Evolutionary conservation across 2,113 vertebrate species (phyloP).

Genomic region (Falcunculus frontatus): DNA sequence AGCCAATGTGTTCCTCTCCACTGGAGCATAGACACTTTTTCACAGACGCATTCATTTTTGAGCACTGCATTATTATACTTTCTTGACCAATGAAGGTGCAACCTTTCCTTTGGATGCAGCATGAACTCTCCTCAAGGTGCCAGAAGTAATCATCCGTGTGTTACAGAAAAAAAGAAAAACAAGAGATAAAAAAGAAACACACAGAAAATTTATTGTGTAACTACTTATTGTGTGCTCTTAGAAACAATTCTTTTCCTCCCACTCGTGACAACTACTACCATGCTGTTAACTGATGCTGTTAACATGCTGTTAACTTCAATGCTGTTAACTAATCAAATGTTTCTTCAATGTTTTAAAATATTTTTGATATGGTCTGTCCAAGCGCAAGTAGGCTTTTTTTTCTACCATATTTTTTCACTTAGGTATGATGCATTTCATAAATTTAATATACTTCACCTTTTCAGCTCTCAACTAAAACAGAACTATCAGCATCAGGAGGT

Average conservation of each 20-base stretch:
- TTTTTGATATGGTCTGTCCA: not conserved
- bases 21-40: not conserved
- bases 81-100: not conserved
- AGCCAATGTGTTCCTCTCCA: not conserved
- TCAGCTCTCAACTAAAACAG: not conserved
- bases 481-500: not conserved
- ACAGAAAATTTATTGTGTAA: not conserved
- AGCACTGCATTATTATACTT: not conserved
- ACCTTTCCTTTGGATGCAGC: not conserved
- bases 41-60: not conserved
- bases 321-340: not conserved
- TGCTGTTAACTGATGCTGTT: too few relatives aligned
- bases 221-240: fast-evolving
- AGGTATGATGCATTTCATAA: not conserved
- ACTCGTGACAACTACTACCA: not conserved
- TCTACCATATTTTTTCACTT: not conserved
- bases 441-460: not conserved
- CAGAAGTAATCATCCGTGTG: not conserved
- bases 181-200: not conserved
- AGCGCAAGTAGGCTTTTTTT: not conserved
- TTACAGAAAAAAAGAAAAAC: not conserved
- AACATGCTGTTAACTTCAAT: too few relatives aligned
- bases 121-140: not conserved
- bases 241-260: not conserved
- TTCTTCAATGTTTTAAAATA: not conserved